Conservation (phyloP, 2,113 vertebrate genomes). For the Smithornis capensis region DNA sequence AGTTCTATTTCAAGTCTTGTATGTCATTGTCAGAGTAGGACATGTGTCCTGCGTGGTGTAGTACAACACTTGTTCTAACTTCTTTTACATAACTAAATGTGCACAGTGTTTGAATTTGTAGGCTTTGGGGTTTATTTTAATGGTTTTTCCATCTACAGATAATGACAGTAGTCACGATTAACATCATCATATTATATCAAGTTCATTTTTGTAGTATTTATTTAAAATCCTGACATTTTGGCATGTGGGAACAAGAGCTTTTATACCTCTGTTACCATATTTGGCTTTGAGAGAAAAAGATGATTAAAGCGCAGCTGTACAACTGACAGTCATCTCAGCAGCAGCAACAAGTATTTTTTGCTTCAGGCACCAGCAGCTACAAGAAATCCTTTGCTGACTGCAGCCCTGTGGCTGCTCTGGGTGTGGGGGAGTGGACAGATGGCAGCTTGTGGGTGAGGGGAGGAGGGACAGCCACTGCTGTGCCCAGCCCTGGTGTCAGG, state of each 20-base stretch:
- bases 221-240: not conserved
- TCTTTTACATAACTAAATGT: not conserved
- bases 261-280: not conserved
- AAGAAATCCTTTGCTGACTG: not conserved
- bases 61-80: not conserved
- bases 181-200: not conserved
- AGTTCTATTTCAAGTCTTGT: not conserved
- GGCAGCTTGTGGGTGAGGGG: not conserved
- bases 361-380: not conserved
- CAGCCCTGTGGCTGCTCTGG: not conserved
- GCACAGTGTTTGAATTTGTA: not conserved
- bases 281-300: not conserved
- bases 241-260: not conserved
- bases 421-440: conserved; percentile 4
- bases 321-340: not conserved
- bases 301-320: not conserved
- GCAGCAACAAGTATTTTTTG: conserved; percentile 12
- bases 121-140: conserved; percentile 1
- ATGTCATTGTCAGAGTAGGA: not conserved
- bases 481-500: not conserved
- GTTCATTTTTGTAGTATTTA: not conserved
- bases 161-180: not conserved
- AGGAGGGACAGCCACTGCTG: not conserved
- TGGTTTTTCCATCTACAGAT: not conserved
- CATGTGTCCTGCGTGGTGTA: not conserved